A percentile compares a stretch with the other conserved stretches of the same genome.
Evolutionary conservation across 2,888 invertebrate genomes (phyloP).

Genomic region (Trypoxylon attenuatum): DNA sequence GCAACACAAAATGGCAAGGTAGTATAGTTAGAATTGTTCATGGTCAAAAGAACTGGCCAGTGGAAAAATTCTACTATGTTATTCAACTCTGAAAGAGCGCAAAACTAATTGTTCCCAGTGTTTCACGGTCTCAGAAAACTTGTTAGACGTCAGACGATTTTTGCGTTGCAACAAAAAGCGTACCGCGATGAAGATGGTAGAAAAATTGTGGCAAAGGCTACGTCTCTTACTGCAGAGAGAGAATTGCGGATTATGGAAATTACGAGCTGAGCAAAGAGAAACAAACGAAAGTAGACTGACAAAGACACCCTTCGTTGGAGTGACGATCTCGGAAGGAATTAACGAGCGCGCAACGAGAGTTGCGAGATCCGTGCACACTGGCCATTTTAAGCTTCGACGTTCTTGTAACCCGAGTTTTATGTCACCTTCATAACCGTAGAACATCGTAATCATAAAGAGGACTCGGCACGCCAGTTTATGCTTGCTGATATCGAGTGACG

Average conservation of each 20-base stretch:
- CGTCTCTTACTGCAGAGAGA: too few relatives aligned
- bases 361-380: constrained; percentile 20
- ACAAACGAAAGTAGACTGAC: constrained; percentile 19
- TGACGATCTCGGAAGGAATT: constrained; percentile 32
- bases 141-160: too few relatives aligned
- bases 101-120: too few relatives aligned
- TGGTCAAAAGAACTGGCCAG: too few relatives aligned
- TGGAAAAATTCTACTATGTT: too few relatives aligned
- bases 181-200: too few relatives aligned
- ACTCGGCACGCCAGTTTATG: background rate
- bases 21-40: too few relatives aligned
- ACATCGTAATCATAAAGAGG: constrained; percentile 46
- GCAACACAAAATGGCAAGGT: too few relatives aligned
- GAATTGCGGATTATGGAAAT: constrained; percentile 25
- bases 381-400: constrained; percentile 42
- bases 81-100: too few relatives aligned
- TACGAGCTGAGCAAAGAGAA: constrained; percentile 15
- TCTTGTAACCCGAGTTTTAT: constrained; percentile 50
- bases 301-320: background rate
- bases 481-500: constrained; percentile 16
- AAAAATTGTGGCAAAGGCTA: too few relatives aligned
- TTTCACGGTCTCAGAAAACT: too few relatives aligned
- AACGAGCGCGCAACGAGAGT: constrained; percentile 40
- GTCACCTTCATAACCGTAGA: constrained; percentile 45
- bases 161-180: too few relatives aligned